Base-by-base conservation (phyloP, 1,140 invertebrate species). In the Aphidius gifuensis region DNA sequence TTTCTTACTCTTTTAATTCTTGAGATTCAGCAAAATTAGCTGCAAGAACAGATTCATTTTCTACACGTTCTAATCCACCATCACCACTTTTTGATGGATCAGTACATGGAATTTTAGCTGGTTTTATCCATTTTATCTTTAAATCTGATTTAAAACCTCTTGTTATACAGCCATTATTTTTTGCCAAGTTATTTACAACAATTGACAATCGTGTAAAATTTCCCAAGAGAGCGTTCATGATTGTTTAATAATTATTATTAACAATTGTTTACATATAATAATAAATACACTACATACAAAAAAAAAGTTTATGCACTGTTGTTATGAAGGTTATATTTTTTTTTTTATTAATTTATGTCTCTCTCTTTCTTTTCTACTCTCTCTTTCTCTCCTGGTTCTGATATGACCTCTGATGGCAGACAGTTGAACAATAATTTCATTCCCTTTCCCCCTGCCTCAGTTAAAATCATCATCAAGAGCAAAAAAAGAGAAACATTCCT, bases 101-200 rank as follows among this genome's bases (percentile, higher is more conserved):
- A 50, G 72, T 74, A 60, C 78, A 82, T 0, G 82, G 70, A 56
- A 86, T 78, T 74, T 84, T 84, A 62, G 81, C 79, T 3, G 87
- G 87, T 42, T 82, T 75, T 9, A 83, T 73, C 87, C 87, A 88
- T 81, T 85, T 84, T 42, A 88, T 86, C 72, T 85, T 86, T 56
- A 85, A 74, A 64, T 85, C 80, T n/a, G 80, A 80, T 69, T 85
- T 84, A 60, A 82, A 81, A 0, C 79, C 79, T 65, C 83, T 84
- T 42, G 70, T 68, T 70, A 64, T 2, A 39, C 58, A 59, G 60
- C 23, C n/a, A n/a, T 47, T 46, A 23, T 54, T 61, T 23, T 56
- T 70, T 3, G 53, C 5, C 9, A 66, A 45, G 23, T 65, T 39
- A 61, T 50, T 72, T 23, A 7, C 1, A 11, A 60, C 32, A 8